phyloP scores from a whole-genome alignment of 2,113 vertebrate species.

The Albula glossodonta region DNA sequence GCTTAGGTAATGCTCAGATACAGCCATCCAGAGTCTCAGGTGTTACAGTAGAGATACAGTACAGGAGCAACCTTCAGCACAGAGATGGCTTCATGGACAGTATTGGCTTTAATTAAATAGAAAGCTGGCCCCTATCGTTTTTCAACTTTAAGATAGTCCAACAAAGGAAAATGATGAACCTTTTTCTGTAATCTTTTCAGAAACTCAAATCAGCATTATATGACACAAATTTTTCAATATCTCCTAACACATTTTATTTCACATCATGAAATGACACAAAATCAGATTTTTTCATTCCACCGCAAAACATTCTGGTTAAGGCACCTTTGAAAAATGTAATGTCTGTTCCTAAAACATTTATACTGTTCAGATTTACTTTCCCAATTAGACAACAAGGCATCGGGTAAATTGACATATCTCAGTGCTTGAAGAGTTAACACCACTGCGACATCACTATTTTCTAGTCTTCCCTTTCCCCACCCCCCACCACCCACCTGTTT shows the following conservation, averaged over 20 bases:
- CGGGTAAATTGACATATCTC: neutral
- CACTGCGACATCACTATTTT: neutral
- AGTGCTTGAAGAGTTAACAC: neutral
- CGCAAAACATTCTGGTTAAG: neutral
- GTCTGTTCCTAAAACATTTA: too few relatives aligned
- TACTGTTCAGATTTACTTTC: too few relatives aligned
- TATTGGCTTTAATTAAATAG: neutral
- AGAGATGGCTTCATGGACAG: neutral
- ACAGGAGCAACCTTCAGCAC: neutral
- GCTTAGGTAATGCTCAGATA: neutral
- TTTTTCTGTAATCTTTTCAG: too few relatives aligned
- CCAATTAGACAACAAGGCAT: too few relatives aligned
- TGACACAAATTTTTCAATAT: too few relatives aligned
- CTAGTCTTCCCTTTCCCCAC: neutral
- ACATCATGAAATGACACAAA: neutral
- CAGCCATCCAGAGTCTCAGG: neutral
- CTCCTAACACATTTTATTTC: too few relatives aligned
- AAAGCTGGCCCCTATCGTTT: neutral
- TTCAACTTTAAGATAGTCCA: neutral
- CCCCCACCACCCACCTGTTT: neutral
- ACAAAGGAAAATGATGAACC: neutral
- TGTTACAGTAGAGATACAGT: neutral
- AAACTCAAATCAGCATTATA: too few relatives aligned
- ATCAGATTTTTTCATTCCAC: neutral
- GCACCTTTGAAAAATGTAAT: neutral